Conservation (phyloP, 2,113 vertebrate species). For the Sorex fumeus region DNA sequence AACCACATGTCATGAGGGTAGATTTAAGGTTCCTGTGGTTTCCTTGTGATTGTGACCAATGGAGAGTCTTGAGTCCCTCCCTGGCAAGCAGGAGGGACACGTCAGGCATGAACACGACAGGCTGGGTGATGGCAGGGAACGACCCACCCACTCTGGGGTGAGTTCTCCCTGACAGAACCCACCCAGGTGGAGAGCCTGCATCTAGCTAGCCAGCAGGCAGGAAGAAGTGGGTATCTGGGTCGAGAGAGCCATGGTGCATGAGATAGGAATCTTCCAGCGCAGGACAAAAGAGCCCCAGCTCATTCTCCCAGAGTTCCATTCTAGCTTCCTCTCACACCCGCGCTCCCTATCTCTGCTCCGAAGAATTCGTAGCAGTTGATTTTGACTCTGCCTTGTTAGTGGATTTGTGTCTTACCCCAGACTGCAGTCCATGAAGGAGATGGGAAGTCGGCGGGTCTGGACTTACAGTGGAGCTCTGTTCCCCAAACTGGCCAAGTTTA, state of each 20-base stretch:
- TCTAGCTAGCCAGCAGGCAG: slow-evolving; percentile 62
- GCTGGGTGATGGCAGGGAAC: neutral
- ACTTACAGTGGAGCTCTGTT: slow-evolving; percentile 81
- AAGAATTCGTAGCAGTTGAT: slow-evolving; percentile 83
- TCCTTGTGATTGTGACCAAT: too few species aligned
- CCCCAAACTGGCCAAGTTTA: slow-evolving; percentile 62
- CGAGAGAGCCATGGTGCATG: neutral
- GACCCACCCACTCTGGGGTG: neutral
- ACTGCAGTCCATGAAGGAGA: neutral
- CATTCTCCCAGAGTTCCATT: slow-evolving; percentile 54
- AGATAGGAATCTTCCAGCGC: slow-evolving; percentile 49
- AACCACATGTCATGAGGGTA: too few species aligned
- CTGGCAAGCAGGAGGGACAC: neutral
- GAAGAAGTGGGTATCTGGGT: slow-evolving; percentile 40
- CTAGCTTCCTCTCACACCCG: neutral
- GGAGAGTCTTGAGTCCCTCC: slow-evolving; percentile 6
- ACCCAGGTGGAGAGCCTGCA: slow-evolving; percentile 22
- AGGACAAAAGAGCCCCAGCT: neutral
- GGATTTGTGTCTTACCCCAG: neutral
- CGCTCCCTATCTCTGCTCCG: slow-evolving; percentile 25
- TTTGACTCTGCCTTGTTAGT: slow-evolving; percentile 1
- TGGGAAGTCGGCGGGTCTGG: slow-evolving; percentile 7
- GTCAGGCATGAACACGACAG: neutral
- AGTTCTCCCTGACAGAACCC: slow-evolving; percentile 10
- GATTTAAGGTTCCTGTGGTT: neutral